phyloP scores from a whole-genome alignment of 1,140 invertebrate genomes.

The Aradophagus sp. region DNA sequence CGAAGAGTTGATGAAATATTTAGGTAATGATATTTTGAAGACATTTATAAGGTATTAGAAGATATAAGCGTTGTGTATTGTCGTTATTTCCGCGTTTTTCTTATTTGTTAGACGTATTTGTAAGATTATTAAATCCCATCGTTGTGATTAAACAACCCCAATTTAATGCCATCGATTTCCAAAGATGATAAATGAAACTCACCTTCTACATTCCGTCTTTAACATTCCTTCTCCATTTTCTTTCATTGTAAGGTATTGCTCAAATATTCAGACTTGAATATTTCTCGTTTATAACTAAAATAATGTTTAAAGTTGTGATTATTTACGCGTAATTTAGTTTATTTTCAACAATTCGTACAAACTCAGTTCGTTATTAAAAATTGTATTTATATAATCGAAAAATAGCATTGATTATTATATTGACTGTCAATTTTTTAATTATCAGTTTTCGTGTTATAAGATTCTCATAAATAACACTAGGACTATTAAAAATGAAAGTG shows the following conservation, averaged over 20 bases:
- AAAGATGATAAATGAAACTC: neutral
- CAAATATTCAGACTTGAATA: neutral
- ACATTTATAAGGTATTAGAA: constrained; percentile 23
- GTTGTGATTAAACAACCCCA: constrained; percentile 6
- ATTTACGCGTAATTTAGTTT: too few species aligned
- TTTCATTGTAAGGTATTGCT: constrained; percentile 17
- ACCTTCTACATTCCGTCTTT: constrained; percentile 6
- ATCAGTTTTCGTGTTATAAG: too few species aligned
- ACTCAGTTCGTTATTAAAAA: too few species aligned
- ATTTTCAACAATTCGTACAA: too few species aligned
- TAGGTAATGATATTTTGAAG: constrained; percentile 26
- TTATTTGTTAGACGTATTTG: constrained; percentile 13
- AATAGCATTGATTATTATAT: too few species aligned
- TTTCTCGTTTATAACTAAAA: too few species aligned
- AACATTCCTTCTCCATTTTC: neutral
- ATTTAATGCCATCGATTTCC: constrained; percentile 6
- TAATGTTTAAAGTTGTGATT: too few species aligned
- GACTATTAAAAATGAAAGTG: too few species aligned
- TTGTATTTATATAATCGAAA: too few species aligned
- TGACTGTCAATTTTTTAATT: too few species aligned
- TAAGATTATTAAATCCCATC: constrained; percentile 2
- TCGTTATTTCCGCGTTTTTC: constrained; percentile 19
- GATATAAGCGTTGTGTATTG: constrained; percentile 14
- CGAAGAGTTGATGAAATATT: constrained; percentile 12
- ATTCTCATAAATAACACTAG: too few species aligned